Conservation (phyloP, 2,888 invertebrate genomes). For the Vanessa cardui region DNA sequence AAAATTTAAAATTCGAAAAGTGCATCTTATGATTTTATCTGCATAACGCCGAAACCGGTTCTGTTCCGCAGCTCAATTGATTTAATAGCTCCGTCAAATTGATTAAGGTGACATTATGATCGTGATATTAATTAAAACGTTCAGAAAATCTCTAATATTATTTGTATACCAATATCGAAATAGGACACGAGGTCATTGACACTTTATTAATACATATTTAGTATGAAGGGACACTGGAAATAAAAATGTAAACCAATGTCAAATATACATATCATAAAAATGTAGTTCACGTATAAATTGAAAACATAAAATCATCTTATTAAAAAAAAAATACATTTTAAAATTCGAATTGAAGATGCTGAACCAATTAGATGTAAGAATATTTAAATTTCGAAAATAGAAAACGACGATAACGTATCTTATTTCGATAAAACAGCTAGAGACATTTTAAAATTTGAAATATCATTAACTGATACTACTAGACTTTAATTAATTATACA, state of each 20-base stretch:
- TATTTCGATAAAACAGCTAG: background rate
- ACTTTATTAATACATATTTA: background rate
- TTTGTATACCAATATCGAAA: background rate
- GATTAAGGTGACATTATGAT: conserved; percentile 42
- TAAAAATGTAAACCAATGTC: conserved; percentile 8
- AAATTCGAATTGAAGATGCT: conserved; percentile 8
- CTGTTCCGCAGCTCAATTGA: conserved; percentile 35
- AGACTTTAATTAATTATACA: background rate
- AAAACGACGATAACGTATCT: background rate
- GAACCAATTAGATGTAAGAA: conserved; percentile 3
- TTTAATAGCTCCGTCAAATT: conserved; percentile 41
- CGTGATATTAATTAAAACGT: conserved; percentile 16
- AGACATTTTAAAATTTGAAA: background rate
- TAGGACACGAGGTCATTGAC: conserved; percentile 18
- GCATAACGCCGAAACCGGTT: conserved; percentile 39
- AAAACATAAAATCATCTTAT: conserved; percentile 23
- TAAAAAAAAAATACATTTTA: conserved; percentile 19
- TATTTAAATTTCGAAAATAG: background rate
- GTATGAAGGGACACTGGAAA: conserved; percentile 1
- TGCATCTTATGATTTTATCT: conserved; percentile 51
- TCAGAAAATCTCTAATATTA: conserved; percentile 8
- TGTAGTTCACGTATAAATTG: background rate
- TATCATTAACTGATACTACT: background rate
- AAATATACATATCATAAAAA: conserved; percentile 14
- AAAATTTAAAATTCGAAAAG: conserved; percentile 47